These are phyloP conservation scores for Trichonephila inaurata DNA, from an alignment of 1,140 invertebrate species.

Conservation along the genomic window DNA sequence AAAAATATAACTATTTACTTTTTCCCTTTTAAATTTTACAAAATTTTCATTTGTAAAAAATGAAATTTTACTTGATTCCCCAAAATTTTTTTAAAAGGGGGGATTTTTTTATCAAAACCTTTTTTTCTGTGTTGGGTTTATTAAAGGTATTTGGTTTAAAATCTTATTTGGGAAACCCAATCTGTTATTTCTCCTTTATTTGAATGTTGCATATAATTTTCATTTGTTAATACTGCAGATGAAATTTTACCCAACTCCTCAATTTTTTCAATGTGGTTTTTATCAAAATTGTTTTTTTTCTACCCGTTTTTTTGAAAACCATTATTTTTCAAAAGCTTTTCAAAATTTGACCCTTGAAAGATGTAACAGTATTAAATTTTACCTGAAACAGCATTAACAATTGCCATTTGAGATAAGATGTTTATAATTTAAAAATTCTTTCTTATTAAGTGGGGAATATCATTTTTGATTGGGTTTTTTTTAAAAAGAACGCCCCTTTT, in stretches of 20 bases:
- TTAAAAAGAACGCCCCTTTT: background rate
- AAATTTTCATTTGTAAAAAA: background rate
- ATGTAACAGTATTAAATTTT: background rate
- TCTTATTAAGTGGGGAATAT: background rate
- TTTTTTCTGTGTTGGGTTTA: background rate
- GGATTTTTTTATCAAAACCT: background rate
- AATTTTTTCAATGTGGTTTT: background rate
- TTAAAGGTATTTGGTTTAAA: background rate
- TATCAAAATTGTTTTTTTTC: background rate
- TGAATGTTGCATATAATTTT: background rate
- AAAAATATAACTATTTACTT: background rate
- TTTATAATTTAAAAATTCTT: background rate
- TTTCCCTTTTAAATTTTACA: background rate
- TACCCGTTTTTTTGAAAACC: background rate
- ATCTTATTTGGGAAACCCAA: too few species aligned
- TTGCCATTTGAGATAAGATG: background rate
- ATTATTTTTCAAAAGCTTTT: background rate
- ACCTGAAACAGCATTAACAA: background rate
- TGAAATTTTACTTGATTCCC: background rate
- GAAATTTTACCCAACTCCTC: background rate
- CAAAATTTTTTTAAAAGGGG: background rate
- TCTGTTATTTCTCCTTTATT: background rate
- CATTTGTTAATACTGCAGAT: background rate
- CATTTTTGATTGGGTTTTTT: background rate
- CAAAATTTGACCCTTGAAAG: too few species aligned